Evolutionary conservation across 2,113 vertebrate genomes (phyloP), one percentile per base, ranked within the genome.

Genomic region (Sitta europaea): DNA sequence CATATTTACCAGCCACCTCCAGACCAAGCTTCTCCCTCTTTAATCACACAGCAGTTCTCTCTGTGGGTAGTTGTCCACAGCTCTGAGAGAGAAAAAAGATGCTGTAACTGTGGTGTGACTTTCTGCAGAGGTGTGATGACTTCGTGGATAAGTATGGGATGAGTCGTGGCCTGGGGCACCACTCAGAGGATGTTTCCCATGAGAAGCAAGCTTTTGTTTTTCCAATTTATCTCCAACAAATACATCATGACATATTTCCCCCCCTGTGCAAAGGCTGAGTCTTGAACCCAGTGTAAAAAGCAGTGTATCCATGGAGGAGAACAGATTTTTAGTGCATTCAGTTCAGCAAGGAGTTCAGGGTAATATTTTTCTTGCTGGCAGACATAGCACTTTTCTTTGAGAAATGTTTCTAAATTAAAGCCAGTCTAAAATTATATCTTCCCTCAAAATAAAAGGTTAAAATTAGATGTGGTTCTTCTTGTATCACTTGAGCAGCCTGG

Each of bases 211-310:
- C 70, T 90, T 88, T 93, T 90, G 12, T 91, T 79, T 97, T 96
- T 95, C 91, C 67, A 84, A 63, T 97, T 95, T 95, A 86, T 98
- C 96, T 97, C 94, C 91, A 91, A 92, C 86, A 93, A 76, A 97
- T 95, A 65, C 36, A 90, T 59, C 70, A 70, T 92, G 89, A 96
- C 94, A 74, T 54, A 75, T 78, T 78, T 95, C 85, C 83, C 71
- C 89, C 65, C 71, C 50, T 76, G 40, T 93, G 95, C 66, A 94
- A 96, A 86, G 91, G 93, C 79, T 97, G 96, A 96, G 88, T 89
- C 92, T 91, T 92, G 68, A 95, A 74, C 93, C 90, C 85, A 25
- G 84, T 88, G 36, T 67, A 84, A 90, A 66, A 29, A 92, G 93
- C 80, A 67, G 66, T 4, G 66, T 90, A 74, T 97, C 89, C 93